A percentile compares a stretch with the other conserved stretches of the same genome.
These are phyloP conservation scores for Falco novaeseelandiae DNA, from an alignment of 2,797 vertebrate species.

Conservation along the genomic window DNA sequence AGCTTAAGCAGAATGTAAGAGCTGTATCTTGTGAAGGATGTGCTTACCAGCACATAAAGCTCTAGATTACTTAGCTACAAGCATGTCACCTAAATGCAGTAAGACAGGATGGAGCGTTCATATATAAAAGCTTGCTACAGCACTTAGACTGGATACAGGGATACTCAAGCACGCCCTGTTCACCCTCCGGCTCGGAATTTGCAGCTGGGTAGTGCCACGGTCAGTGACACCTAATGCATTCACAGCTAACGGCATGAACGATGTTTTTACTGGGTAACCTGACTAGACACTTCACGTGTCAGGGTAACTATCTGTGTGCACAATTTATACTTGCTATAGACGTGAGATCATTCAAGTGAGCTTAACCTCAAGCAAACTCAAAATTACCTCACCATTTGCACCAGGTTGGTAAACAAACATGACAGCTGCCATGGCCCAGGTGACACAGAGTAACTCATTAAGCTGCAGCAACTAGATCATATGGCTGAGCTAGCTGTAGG, in stretches of 20 bases:
- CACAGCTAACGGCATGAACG: background rate
- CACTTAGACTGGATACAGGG: background rate
- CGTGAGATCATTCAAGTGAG: accelerated
- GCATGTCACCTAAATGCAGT: background rate
- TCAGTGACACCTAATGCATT: background rate
- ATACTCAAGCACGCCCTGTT: background rate
- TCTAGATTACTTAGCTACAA: background rate
- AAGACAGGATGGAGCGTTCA: background rate
- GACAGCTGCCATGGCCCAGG: background rate
- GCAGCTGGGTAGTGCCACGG: accelerated
- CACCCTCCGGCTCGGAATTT: background rate
- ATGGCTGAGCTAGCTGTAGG: accelerated
- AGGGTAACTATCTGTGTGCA: background rate
- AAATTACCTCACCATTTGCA: background rate
- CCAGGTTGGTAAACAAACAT: background rate
- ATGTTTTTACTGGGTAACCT: background rate
- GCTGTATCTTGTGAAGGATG: accelerated
- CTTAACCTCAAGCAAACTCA: background rate
- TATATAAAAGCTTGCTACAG: background rate
- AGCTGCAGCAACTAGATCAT: background rate
- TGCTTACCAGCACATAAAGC: background rate
- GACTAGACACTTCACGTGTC: background rate
- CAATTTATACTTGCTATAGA: background rate
- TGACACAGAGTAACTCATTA: background rate
- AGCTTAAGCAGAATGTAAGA: background rate